Base-by-base conservation (phyloP, 1,140 invertebrate species). In the Telenomus remus region DNA sequence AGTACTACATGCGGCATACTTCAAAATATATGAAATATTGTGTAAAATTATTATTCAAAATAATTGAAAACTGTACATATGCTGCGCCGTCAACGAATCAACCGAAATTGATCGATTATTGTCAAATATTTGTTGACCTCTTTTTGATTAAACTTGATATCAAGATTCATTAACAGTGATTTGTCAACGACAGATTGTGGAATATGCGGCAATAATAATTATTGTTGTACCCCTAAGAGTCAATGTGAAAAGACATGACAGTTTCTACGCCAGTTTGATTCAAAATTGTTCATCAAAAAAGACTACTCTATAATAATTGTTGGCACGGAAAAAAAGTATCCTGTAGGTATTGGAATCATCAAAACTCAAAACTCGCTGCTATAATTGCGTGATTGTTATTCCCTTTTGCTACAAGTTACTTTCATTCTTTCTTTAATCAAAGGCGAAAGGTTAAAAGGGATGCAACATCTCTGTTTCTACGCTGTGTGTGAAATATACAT, bases 401-500 rank as follows among this genome's bases (percentile, higher is more conserved):
- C 19, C 19, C n/a, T n/a, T n/a, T n/a, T 51, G 42, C 53, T 57
- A 69, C 50, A 53, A 70, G 42, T 65, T 73, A 74, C 66, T 78
- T 46, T 65, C 65, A 61, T 63, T 75, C 49, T 44, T 68, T 27
- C 1, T 27, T 27, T 6, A 72, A n/a, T n/a, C n/a, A n/a, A n/a
- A 72, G 59, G 63, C 63, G 44, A 69, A 68, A 68, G 48, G 39
- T 68, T 68, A 60, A 44, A 70, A 56, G 71, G 59, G 72, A 79
- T 79, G 77, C 77, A 72, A 72, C 68, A 61, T 75, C 44, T 75
- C 54, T 79, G 60, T n/a, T 70, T 47, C 72, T 79, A 75, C 68
- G 44, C 44, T 75, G 71, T 79, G 71, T 79, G 68, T 72, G 48
- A 69, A 42, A 68, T 72, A 69, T 75, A 69, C 55, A 72, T 65